phyloP scores from a whole-genome alignment of 2,888 invertebrate genomes.

The Fragum whitleyi region DNA sequence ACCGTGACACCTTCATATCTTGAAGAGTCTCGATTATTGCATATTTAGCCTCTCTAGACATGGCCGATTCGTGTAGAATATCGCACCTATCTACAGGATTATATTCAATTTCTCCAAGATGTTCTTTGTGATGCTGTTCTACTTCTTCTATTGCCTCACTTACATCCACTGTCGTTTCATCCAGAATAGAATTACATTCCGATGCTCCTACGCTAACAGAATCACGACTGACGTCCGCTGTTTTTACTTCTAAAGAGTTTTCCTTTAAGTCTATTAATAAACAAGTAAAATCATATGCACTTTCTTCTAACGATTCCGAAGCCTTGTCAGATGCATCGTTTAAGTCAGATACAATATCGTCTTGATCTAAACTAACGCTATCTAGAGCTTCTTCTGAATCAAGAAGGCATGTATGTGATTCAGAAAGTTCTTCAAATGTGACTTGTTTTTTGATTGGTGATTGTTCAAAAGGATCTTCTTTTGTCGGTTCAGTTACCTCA shows the following conservation, averaged over 20 bases:
- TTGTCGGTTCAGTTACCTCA: neutral
- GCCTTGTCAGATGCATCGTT: neutral
- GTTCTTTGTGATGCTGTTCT: neutral
- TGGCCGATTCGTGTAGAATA: slow-evolving; percentile 18
- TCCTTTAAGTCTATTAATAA: slow-evolving; percentile 10
- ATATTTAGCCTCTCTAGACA: slow-evolving; percentile 58
- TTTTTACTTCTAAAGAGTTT: neutral
- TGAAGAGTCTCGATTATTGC: slow-evolving; percentile 57
- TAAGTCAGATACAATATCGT: neutral
- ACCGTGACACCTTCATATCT: slow-evolving; percentile 38
- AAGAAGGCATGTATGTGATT: neutral
- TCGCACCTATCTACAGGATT: neutral
- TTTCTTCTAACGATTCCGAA: neutral
- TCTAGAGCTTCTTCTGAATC: slow-evolving; percentile 1
- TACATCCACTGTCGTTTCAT: neutral
- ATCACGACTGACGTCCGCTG: neutral
- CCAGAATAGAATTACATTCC: slow-evolving; percentile 12
- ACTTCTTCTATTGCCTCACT: neutral
- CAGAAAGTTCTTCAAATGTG: slow-evolving; percentile 15
- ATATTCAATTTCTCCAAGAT: neutral
- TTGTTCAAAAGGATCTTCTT: neutral
- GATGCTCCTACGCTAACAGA: slow-evolving; percentile 2
- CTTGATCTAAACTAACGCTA: neutral
- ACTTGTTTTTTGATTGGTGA: neutral
- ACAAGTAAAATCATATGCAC: neutral